These are phyloP conservation scores for Enteromius trimaculatus DNA, from an alignment of 2,797 vertebrate species.

Conservation along the genomic window DNA sequence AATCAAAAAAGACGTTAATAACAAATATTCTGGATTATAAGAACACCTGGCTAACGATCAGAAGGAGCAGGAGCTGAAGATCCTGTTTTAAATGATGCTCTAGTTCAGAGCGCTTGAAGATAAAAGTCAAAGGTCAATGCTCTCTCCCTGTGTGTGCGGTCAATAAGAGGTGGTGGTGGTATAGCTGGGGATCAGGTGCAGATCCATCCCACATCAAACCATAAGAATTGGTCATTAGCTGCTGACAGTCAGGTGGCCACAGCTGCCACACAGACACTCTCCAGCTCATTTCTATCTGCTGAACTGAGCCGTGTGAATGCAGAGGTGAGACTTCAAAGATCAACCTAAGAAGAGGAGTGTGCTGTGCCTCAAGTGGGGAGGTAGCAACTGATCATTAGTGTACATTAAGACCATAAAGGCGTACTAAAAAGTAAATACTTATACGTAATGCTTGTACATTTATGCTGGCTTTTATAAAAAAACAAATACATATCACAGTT, in stretches of 20 bases:
- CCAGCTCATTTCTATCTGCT: conserved; percentile 9
- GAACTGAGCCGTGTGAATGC: not conserved
- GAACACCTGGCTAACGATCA: not conserved
- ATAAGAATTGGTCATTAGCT: conserved; percentile 28
- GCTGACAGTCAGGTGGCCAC: conserved; percentile 8
- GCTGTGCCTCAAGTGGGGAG: not conserved
- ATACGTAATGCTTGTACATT: not conserved
- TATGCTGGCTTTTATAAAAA: not conserved
- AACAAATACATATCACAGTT: not conserved
- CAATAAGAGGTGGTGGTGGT: not conserved
- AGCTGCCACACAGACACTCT: conserved; percentile 27
- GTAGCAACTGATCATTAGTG: not conserved
- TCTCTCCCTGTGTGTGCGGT: not conserved
- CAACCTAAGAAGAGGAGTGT: not conserved
- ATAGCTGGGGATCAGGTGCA: conserved; percentile 12
- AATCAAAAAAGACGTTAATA: not conserved
- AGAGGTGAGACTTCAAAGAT: not conserved
- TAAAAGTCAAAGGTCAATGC: conserved; percentile 26
- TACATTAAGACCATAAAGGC: not conserved
- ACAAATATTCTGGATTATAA: not conserved
- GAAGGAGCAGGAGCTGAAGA: not conserved
- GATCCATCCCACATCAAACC: conserved; percentile 31
- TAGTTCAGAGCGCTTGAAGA: conserved; percentile 2
- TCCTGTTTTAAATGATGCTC: not conserved
- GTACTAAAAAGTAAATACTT: not conserved